A percentile compares a stretch with the other conserved stretches of the same genome.
Evolutionary conservation across 2,888 invertebrate genomes (phyloP).

Genomic region (Margaritifera margaritifera): DNA sequence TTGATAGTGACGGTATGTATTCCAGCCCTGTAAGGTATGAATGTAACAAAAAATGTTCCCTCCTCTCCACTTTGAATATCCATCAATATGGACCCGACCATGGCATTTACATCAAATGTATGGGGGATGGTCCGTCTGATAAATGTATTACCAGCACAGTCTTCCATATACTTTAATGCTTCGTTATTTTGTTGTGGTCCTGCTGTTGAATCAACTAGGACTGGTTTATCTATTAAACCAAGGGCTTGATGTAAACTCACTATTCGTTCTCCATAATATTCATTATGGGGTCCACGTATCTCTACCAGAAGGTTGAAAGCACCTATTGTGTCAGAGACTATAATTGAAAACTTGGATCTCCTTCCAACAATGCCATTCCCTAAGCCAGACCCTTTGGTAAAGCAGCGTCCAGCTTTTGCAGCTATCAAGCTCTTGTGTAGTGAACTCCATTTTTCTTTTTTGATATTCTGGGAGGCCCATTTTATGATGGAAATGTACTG

Average conservation of each 20-base stretch:
- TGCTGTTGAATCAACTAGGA: background rate
- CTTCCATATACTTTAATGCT: slow-evolving; percentile 40
- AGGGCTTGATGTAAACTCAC: slow-evolving; percentile 43
- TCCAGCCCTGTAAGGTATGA: slow-evolving; percentile 59
- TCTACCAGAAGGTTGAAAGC: slow-evolving; percentile 50
- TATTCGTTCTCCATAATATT: slow-evolving; percentile 55
- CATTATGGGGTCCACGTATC: slow-evolving; percentile 63
- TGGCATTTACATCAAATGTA: slow-evolving; percentile 35
- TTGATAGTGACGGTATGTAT: slow-evolving; percentile 55
- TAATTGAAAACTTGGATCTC: slow-evolving; percentile 66
- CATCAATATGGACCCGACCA: slow-evolving; percentile 48
- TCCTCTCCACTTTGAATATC: slow-evolving; percentile 60
- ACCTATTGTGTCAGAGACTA: slow-evolving; percentile 42
- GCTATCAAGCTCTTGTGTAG: slow-evolving; percentile 29
- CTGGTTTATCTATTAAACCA: background rate
- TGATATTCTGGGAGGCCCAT: slow-evolving; percentile 50
- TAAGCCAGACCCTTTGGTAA: slow-evolving; percentile 67
- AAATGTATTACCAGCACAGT: slow-evolving; percentile 51
- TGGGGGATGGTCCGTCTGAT: slow-evolving; percentile 47
- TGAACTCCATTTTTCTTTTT: slow-evolving; percentile 29
- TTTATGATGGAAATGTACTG: slow-evolving; percentile 65
- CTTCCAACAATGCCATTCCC: slow-evolving; percentile 68
- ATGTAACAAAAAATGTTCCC: slow-evolving; percentile 59
- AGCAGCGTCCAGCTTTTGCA: slow-evolving; percentile 44
- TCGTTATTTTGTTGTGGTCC: background rate